Conservation (phyloP, 2,797 vertebrate species). For the Glossophaga mutica region DNA sequence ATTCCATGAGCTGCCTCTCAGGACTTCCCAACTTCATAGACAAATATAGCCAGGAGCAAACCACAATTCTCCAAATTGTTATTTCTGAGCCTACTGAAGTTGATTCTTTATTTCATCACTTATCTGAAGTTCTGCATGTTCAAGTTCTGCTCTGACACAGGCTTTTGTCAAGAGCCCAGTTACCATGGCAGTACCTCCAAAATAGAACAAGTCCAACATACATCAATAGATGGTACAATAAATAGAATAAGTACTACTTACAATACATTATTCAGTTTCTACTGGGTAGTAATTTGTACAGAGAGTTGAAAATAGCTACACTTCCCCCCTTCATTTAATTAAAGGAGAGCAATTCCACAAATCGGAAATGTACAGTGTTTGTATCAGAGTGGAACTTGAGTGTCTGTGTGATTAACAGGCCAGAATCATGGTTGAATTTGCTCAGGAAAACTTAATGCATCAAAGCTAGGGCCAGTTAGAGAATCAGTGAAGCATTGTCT, state of each 20-base stretch:
- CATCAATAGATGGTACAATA: conserved; percentile 81
- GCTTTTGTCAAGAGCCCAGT: conserved; percentile 79
- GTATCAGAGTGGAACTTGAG: conserved; percentile 60
- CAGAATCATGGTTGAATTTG: conserved; percentile 47
- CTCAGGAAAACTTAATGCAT: not conserved
- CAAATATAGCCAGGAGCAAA: conserved; percentile 26
- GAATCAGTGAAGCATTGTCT: not conserved
- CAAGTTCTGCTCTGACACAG: conserved; percentile 79
- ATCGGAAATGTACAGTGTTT: conserved; percentile 69
- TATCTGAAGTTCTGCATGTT: conserved; percentile 74
- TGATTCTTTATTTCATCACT: conserved; percentile 61
- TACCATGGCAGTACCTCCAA: conserved; percentile 81
- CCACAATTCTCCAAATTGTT: not conserved
- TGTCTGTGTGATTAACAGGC: conserved; percentile 58
- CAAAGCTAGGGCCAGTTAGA: not conserved
- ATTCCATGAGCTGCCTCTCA: not conserved
- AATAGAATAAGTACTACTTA: conserved; percentile 81
- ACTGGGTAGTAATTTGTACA: conserved; percentile 77
- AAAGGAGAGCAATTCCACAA: conserved; percentile 77
- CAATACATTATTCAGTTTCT: conserved; percentile 76
- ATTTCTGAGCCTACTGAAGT: conserved; percentile 42
- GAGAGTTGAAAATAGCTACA: conserved; percentile 75
- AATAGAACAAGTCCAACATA: conserved; percentile 81
- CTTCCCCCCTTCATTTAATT: conserved; percentile 75
- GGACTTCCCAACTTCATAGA: not conserved